These are phyloP conservation scores for Dipus sagitta DNA, from an alignment of 2,797 vertebrate species.

Conservation along the genomic window DNA sequence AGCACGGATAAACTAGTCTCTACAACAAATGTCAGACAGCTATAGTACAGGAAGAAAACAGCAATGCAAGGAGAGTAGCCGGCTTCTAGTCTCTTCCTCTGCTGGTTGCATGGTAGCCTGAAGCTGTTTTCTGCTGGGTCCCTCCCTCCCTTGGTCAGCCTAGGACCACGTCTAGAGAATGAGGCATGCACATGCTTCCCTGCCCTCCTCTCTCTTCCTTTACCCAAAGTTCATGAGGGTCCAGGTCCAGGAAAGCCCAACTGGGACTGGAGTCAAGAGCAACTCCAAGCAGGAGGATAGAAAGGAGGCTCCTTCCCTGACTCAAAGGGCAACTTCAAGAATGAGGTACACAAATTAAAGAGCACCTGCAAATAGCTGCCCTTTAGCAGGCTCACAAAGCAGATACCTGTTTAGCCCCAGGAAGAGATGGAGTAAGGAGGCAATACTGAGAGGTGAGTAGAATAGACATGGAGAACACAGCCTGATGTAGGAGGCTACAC, in stretches of 20 bases:
- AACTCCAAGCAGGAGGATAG: not conserved
- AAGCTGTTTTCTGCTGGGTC: not conserved
- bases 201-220: not conserved
- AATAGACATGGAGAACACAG: not conserved
- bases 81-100: not conserved
- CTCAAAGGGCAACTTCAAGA: not conserved
- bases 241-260: not conserved
- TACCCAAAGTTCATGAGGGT: not conserved
- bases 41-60: not conserved
- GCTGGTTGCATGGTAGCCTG: too few species aligned
- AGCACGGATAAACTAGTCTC: not conserved
- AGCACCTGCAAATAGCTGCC: not conserved
- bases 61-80: not conserved
- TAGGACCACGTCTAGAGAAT: not conserved
- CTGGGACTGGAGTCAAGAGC: not conserved
- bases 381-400: constrained; percentile 11
- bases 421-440: not conserved
- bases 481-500: not conserved
- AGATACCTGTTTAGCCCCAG: not conserved
- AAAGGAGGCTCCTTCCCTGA: not conserved
- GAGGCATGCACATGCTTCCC: not conserved
- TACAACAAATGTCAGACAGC: not conserved
- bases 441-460: not conserved
- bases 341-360: not conserved
- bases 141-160: not conserved